Base-by-base conservation (phyloP, 2,113 vertebrate species). In the Myiopsitta monachus region DNA sequence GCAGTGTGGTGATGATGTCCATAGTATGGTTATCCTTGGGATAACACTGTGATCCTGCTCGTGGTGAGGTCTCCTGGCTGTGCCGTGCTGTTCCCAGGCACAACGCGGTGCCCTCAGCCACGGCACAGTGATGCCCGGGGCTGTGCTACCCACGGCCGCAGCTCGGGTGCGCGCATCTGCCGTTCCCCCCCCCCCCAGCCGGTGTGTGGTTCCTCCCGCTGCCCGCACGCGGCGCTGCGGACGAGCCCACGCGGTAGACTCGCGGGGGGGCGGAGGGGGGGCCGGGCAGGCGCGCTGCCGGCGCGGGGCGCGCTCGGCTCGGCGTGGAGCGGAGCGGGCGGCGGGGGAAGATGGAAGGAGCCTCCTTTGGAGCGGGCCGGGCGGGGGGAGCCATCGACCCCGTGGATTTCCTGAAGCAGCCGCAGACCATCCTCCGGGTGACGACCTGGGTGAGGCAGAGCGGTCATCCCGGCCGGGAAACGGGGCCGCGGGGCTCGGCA, bases 351-450 rank as follows among this genome's bases (percentile, higher is more conserved):
- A 99, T 99, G 99, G 99, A 99, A 97, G 99, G 98, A 97, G 98
- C 98, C 92, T 99, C 99, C 86, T 99, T 99, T 88, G 99, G 99
- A 97, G 99, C 99, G 78, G 99, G 99, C 79, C 98, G 98, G 90
- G 97, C 98, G 59, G 99, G 99, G 93, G 97, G 98, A 72, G 97
- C 96, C 46, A 88, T 99, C 68, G 99, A 99, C 97, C 99, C 98
- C 47, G 49, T 99, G 67, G 97, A 98, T 87, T 99, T 99, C 94
- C 97, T 98, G 36, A 98, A 98, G 89, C 98, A 99, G 94, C 99
- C 99, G 44, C 99, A 99, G 98, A 99, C 99, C 97, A 98, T 99
- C 80, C 98, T 99, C 49, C 97, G 99, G 96, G 96, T 98, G 78
- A 93, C 98, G 46, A 97, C 98, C 82, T 99, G 99, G 99, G 99